A percentile compares a stretch with the other conserved stretches of the same genome.
Evolutionary conservation across 2,797 vertebrate genomes (phyloP).

Genomic region (Hypotaenidia philippensis): DNA sequence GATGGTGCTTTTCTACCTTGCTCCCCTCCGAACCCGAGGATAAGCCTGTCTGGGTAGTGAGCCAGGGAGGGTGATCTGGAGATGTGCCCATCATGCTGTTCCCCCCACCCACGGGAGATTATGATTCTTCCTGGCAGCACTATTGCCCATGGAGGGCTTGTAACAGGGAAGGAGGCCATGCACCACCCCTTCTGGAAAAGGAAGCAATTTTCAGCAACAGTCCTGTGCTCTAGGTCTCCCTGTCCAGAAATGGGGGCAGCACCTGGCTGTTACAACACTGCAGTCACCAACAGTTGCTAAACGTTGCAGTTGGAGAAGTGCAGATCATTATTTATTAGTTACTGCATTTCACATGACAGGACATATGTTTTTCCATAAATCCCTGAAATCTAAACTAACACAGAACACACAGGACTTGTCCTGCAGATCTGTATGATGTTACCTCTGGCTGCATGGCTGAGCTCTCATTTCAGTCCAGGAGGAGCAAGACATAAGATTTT

Average conservation of each 20-base stretch:
- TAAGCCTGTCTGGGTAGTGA: not conserved
- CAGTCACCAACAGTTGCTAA: not conserved
- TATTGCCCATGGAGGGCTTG: not conserved
- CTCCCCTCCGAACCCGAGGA: not conserved
- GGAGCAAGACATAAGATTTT: not conserved
- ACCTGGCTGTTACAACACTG: not conserved
- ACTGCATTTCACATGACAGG: not conserved
- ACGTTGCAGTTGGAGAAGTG: not conserved
- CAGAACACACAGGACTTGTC: not conserved
- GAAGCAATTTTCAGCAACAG: not conserved
- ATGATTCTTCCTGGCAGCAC: not conserved
- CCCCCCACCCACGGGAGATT: not conserved
- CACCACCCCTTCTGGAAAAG: not conserved
- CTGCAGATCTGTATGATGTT: rapidly evolving
- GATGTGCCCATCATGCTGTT: rapidly evolving
- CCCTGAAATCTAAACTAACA: not conserved
- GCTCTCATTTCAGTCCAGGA: not conserved
- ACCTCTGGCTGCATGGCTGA: not conserved
- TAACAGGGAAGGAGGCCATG: not conserved
- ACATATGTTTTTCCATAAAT: not conserved
- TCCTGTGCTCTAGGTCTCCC: not conserved
- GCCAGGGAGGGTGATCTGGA: not conserved
- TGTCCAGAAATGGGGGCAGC: not conserved
- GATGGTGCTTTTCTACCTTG: not conserved
- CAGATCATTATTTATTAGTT: not conserved